Base-by-base conservation (phyloP, 2,797 vertebrate species). In the Centropyge bicolor region DNA sequence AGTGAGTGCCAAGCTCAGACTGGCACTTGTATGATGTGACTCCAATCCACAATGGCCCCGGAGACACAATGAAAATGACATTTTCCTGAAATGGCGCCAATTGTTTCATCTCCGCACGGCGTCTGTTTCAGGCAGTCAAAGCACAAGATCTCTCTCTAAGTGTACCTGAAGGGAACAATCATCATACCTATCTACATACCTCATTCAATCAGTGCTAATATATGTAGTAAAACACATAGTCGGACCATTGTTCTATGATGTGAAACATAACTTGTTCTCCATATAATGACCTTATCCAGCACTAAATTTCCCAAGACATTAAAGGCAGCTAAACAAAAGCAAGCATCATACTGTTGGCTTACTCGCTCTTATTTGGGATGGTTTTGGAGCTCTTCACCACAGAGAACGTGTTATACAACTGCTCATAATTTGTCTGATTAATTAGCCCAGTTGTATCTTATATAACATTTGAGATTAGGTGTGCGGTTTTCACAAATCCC, bases 1-100 rank as follows among this genome's bases (percentile, higher is more conserved):
- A 67, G 70, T 65, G 74, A 83, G 91, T 87, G 77, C 91, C 88
- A 89, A n/a, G 85, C 88, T 88, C 89, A 72, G 88, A 85, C 88
- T 91, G 91, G 87, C 74, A 92, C 91, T 88, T 31, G 73, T 68
- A 65, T 79, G 87, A 84, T 65, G 76, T 9, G 74, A 70, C 71
- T 76, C 83, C 73, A 76, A 10, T 75, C 14, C 82, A 86, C 81
- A 88, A 86, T 82, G 67, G 79, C 22, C 14, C 14, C n/a, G 43
- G 70, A 82, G 45, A 61, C 13, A 69, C 63, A 80, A 51, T 67
- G 64, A 69, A 76, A 84, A 78, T 45, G 78, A 66, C 64, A 43
- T 24, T 67, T 73, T 49, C 27, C 36, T 78, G 55, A 74, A 69
- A 72, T 24, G n/a, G 19, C 0, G 31, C 59, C 59, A 79, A 22